Conservation (phyloP, 64 coral and sea anemone genomes). For the Acropora yongei region DNA sequence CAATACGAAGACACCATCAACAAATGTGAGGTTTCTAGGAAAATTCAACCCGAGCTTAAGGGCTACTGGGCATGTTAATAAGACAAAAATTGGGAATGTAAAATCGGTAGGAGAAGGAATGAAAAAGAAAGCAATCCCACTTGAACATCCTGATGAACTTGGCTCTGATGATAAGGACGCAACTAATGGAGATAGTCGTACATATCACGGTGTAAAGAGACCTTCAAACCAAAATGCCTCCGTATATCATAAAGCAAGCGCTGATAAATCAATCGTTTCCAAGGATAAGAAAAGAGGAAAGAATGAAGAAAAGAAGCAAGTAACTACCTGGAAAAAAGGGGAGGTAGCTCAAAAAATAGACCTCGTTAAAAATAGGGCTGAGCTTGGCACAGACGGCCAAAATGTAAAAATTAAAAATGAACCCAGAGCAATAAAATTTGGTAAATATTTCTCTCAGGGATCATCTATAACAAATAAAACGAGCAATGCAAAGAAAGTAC, state of each 20-base stretch:
- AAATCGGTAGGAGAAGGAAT: background rate
- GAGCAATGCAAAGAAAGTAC: background rate
- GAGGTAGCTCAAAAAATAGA: background rate
- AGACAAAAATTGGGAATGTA: background rate
- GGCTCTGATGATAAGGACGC: conserved; percentile 4
- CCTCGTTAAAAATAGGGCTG: conserved; percentile 34
- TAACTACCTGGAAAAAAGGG: background rate
- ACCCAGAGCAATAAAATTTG: background rate
- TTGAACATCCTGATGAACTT: conserved; percentile 57
- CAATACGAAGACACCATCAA: background rate
- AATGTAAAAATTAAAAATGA: background rate
- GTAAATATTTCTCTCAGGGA: background rate
- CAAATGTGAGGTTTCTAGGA: background rate
- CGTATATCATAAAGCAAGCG: background rate
- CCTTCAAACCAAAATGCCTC: background rate
- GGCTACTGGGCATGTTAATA: background rate
- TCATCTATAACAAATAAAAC: background rate
- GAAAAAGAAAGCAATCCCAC: too few relatives aligned
- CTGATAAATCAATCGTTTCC: background rate
- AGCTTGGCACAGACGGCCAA: conserved; percentile 35
- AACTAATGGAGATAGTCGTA: background rate
- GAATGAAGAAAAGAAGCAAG: background rate
- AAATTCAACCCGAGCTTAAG: background rate
- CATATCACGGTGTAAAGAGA: background rate
- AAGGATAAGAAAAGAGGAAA: background rate